Percentiles rank a stretch among this genome's conserved stretches.
phyloP scores from a whole-genome alignment of 2,888 invertebrate species.

The Hydraecia micacea region DNA sequence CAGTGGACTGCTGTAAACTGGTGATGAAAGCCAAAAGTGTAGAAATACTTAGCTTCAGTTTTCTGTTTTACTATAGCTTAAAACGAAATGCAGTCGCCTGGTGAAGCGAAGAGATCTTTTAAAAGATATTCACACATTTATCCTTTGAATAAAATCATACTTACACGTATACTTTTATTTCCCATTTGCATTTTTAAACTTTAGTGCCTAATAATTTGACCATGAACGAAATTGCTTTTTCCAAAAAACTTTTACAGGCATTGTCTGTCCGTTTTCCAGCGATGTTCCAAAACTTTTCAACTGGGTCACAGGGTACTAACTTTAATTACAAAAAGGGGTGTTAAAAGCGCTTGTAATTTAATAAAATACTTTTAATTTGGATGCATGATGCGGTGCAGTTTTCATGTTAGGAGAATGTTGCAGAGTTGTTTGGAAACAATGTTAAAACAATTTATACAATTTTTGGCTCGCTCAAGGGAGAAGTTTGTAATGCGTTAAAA shows the following conservation, averaged over 20 bases:
- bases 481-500: neutral
- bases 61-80: neutral
- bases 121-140: neutral
- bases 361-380: slow-evolving; percentile 46
- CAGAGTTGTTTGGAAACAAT: neutral
- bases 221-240: slow-evolving; percentile 13
- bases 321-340: slow-evolving; percentile 13
- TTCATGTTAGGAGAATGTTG: neutral
- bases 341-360: slow-evolving; percentile 31
- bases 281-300: slow-evolving; percentile 33
- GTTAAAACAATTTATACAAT: slow-evolving; percentile 11
- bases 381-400: slow-evolving; percentile 23
- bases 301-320: slow-evolving; percentile 34
- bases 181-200: neutral
- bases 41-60: neutral
- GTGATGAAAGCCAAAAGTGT: neutral
- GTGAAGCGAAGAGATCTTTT: neutral
- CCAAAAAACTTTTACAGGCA: slow-evolving; percentile 12
- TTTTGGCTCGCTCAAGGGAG: neutral
- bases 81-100: no score
- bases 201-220: slow-evolving; percentile 21
- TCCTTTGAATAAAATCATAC: slow-evolving; percentile 17
- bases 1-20: no score
- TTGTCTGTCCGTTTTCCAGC: slow-evolving; percentile 20
- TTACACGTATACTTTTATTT: neutral